Evolutionary conservation across 2,113 vertebrate genomes (phyloP).

Genomic region (Bucco capensis): DNA sequence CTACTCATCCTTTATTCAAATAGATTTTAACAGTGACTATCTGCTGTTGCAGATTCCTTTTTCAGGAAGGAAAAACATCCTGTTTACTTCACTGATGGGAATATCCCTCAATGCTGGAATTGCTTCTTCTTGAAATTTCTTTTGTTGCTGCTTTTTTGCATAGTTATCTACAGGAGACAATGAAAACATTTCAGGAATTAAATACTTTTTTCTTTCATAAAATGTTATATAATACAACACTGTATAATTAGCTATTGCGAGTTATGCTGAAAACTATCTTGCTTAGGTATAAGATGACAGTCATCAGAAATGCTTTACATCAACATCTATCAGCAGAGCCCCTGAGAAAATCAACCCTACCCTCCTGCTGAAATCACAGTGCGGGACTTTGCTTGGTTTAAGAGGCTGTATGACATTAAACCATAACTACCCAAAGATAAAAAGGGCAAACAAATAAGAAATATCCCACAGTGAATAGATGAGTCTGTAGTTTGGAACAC

Average conservation of each 20-base stretch:
- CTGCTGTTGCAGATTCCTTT: slow-evolving; percentile 1
- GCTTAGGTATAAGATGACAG: neutral
- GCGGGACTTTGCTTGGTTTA: neutral
- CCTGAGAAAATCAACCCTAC: neutral
- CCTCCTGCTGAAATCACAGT: neutral
- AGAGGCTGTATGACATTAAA: neutral
- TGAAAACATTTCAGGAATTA: neutral
- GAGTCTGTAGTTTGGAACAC: neutral
- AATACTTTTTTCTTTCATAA: neutral
- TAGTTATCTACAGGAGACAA: slow-evolving; percentile 79
- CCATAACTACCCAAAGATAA: neutral
- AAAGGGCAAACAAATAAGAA: neutral
- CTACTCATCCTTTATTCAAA: neutral
- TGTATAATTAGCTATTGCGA: neutral
- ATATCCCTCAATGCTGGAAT: slow-evolving; percentile 85
- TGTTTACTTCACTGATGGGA: slow-evolving; percentile 88
- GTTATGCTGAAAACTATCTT: neutral
- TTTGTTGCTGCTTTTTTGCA: slow-evolving; percentile 78
- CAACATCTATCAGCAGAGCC: neutral
- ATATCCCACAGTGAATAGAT: neutral
- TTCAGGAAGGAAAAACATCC: slow-evolving; percentile 80
- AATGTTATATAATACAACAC: neutral
- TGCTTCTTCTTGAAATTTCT: slow-evolving; percentile 72
- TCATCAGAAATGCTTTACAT: neutral
- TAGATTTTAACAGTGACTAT: neutral